Base-by-base conservation (phyloP, 2,888 invertebrate genomes). In the Phanerotoma sp. region DNA sequence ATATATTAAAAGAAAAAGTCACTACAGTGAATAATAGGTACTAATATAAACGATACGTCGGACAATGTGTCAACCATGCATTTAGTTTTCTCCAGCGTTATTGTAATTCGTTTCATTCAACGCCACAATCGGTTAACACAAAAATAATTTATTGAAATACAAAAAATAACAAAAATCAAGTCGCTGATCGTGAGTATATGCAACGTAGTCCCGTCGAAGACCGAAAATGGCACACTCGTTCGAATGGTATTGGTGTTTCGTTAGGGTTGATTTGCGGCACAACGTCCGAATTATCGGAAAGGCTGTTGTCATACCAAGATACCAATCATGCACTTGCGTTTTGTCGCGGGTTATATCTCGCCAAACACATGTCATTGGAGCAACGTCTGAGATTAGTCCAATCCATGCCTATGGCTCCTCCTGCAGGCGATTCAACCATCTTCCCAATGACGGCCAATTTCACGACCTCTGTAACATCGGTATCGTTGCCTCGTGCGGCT, bases 231-330 rank as follows among this genome's bases (percentile, higher is more conserved):
- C 55, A 55, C 55, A 55, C 32, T 55, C 55, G 55, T 55, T 50
- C 55, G 55, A 51, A 55, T 55, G 55, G 55, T 55, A 51, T 51
- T 55, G 55, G 55, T 55, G 40, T 55, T 55, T 55, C 55, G 50
- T 69, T 66, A 77, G 80, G 80, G 66, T 67, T 79, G 71, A 77
- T 75, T 55, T 75, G 73, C 70, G 72, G 69, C 63, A 65, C 74
- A 55, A 64, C 73, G 56, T 67, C 75, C 62, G 76, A 75, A 66
- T 73, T 78, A 69, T 71, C 79, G 52, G 73, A 74, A 58, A 73
- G 77, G 56, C 70, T 79, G 56, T 78, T 79, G 52, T 64, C 61
- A 54, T 68, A 73, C 50, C 74, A 73, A 66, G 73, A 73, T 68
- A 73, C 73, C 67, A 79, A 67, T 72, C 77, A 75, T 52, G 74